These are phyloP conservation scores for Enoplosus armatus DNA, from an alignment of 2,797 vertebrate genomes.

Conservation along the genomic window DNA sequence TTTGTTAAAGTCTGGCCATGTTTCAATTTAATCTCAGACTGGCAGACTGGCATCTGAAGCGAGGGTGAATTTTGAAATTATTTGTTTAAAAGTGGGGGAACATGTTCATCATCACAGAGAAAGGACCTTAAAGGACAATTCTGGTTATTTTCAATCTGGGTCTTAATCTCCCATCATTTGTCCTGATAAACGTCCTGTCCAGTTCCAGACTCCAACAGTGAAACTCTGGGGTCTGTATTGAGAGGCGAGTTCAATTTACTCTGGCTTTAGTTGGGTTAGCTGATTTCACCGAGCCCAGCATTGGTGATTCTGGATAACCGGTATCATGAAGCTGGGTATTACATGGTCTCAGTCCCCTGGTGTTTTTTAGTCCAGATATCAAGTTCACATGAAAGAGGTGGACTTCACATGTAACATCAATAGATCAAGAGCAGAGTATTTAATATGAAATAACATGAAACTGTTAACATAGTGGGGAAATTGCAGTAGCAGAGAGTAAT, in stretches of 20 bases:
- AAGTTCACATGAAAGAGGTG: not conserved
- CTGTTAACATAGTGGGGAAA: not conserved
- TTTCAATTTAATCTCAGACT: constrained; percentile 26
- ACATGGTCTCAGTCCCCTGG: not conserved
- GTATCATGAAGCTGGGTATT: not conserved
- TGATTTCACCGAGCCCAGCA: not conserved
- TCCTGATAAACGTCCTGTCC: not conserved
- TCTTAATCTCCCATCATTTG: not conserved
- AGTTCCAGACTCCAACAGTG: not conserved
- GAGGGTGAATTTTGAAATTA: constrained; percentile 5
- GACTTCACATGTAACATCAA: not conserved
- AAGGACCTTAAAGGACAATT: not conserved
- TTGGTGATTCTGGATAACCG: not conserved
- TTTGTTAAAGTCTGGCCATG: constrained; percentile 35
- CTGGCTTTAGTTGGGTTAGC: not conserved
- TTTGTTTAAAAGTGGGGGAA: constrained; percentile 15
- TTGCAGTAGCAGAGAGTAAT: not conserved
- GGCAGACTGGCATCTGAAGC: not conserved
- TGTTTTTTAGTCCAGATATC: not conserved
- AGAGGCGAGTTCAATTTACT: not conserved
- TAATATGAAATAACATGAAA: not conserved
- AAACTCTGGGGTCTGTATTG: not conserved
- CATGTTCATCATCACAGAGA: not conserved
- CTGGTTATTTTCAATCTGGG: not conserved
- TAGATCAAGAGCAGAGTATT: not conserved